phyloP scores from a whole-genome alignment of 2,888 invertebrate species.

The Margaritifera margaritifera region DNA sequence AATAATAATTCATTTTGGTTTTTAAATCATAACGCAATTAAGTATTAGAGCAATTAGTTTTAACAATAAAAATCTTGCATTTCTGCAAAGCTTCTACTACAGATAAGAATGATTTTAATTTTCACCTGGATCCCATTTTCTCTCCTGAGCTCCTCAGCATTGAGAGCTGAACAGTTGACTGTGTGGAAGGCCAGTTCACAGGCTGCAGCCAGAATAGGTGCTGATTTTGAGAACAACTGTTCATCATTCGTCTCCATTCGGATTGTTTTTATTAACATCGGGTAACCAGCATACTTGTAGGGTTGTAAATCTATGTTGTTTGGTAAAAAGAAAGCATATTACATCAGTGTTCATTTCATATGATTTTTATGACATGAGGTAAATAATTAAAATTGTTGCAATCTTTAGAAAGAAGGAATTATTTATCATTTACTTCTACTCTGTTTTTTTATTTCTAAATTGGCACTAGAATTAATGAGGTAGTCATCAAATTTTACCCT shows the following conservation, averaged over 20 bases:
- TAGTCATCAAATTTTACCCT: too few species aligned
- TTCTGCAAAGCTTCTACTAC: not conserved
- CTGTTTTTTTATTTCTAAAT: too few species aligned
- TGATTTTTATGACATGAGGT: too few species aligned
- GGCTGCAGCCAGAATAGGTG: slow-evolving; percentile 89
- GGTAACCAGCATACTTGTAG: slow-evolving; percentile 99
- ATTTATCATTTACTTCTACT: too few species aligned
- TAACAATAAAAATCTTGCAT: not conserved
- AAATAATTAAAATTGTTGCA: too few species aligned
- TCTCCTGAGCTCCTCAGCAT: slow-evolving; percentile 96
- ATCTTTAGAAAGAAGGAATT: too few species aligned
- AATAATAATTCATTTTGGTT: too few species aligned
- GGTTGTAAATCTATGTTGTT: slow-evolving; percentile 79
- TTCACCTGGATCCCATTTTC: slow-evolving; percentile 91
- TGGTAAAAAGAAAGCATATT: too few species aligned
- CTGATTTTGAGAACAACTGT: slow-evolving; percentile 87
- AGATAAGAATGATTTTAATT: not conserved
- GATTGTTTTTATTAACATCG: slow-evolving; percentile 96
- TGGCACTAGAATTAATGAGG: too few species aligned
- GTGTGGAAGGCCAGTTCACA: slow-evolving; percentile 91
- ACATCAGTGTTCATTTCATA: too few species aligned
- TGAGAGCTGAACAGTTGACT: slow-evolving; percentile 94
- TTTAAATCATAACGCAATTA: not conserved
- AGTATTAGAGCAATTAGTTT: not conserved
- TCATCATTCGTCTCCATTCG: slow-evolving; percentile 94